A percentile compares a stretch with the other conserved stretches of the same genome.
Conservation (phyloP, 2,113 vertebrate species). For the Clupea harengus region DNA sequence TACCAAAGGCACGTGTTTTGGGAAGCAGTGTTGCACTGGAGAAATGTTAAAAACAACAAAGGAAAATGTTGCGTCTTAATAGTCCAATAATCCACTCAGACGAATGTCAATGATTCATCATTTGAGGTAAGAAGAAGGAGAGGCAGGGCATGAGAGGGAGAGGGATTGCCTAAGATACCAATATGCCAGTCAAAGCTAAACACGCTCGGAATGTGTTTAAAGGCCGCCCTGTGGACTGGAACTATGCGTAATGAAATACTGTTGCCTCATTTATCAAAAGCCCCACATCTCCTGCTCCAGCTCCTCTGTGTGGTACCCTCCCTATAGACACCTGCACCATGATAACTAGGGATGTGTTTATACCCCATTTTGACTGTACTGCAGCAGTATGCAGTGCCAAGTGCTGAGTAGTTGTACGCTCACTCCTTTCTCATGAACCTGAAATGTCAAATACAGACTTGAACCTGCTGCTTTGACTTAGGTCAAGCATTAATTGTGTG, state of each 20-base stretch:
- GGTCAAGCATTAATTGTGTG: neutral
- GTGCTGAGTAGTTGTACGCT: neutral
- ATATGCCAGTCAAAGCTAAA: constrained; percentile 38
- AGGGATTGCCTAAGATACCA: constrained; percentile 29
- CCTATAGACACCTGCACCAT: constrained; percentile 41
- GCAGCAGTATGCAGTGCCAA: constrained; percentile 33
- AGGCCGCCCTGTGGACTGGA: constrained; percentile 41
- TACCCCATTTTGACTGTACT: constrained; percentile 21
- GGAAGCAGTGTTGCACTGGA: neutral
- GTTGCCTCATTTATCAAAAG: constrained; percentile 47
- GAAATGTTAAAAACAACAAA: neutral
- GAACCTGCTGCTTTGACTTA: neutral
- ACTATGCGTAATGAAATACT: constrained; percentile 43
- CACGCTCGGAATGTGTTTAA: constrained; percentile 41
- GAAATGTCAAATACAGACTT: neutral
- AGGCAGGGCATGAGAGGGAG: constrained; percentile 33
- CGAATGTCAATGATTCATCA: constrained; percentile 30
- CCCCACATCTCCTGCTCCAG: constrained; percentile 38
- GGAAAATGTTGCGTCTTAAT: neutral
- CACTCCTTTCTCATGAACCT: neutral
- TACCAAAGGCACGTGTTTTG: constrained; percentile 18
- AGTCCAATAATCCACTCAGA: neutral
- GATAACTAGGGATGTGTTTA: constrained; percentile 34
- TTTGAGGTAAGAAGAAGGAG: constrained; percentile 7
- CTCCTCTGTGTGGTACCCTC: constrained; percentile 2